Percentiles rank a stretch among this genome's conserved stretches.
phyloP scores from a whole-genome alignment of 1,140 invertebrate genomes.

The Drosophila subpulchrella region DNA sequence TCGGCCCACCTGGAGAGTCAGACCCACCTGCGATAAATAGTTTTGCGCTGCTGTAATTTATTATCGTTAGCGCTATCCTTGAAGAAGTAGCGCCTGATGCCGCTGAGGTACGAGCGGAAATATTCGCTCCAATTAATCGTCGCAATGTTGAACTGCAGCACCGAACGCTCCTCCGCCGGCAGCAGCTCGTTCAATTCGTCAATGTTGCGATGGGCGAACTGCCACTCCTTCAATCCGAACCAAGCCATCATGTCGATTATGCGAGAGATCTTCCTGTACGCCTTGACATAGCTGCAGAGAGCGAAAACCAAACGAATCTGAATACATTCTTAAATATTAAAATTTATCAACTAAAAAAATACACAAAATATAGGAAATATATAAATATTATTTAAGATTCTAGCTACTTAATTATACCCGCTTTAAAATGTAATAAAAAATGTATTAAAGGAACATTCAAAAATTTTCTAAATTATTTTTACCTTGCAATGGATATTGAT shows the following conservation, averaged over 20 bases:
- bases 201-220: conserved; percentile 83
- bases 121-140: conserved; percentile 87
- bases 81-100: conserved; percentile 86
- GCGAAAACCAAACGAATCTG: background rate
- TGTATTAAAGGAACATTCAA: too few species aligned
- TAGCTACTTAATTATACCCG: too few species aligned
- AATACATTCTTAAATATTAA: too few species aligned
- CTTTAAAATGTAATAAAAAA: too few species aligned
- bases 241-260: conserved; percentile 84
- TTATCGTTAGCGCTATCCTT: conserved; percentile 85
- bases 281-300: conserved; percentile 64
- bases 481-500: too few species aligned
- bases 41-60: conserved; percentile 82
- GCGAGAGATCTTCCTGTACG: conserved; percentile 79
- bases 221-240: conserved; percentile 84
- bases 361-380: too few species aligned
- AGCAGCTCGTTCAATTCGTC: conserved; percentile 76
- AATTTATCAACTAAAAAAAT: too few species aligned
- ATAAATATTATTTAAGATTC: too few species aligned
- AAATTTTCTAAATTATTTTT: too few species aligned
- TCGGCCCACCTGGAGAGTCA: conserved; percentile 21
- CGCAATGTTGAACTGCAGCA: conserved; percentile 85
- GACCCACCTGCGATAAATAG: conserved; percentile 84
- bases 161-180: conserved; percentile 55
- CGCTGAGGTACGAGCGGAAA: conserved; percentile 86